Percentiles rank a stretch among this genome's conserved stretches.
Conservation (phyloP, 2,797 vertebrate genomes). For the Emydoidea blandingii region DNA sequence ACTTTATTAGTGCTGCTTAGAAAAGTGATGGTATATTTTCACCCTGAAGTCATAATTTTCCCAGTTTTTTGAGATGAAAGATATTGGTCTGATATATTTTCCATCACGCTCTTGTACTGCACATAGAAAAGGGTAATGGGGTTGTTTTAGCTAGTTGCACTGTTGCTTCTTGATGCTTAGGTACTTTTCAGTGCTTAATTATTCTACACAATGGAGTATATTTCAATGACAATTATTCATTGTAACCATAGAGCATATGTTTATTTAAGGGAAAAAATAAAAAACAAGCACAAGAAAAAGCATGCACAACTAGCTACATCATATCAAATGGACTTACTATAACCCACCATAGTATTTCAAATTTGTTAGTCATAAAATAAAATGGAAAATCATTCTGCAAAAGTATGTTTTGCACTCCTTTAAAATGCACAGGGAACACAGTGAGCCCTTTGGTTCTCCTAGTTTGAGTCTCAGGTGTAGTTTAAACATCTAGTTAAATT, state of each 20-base stretch:
- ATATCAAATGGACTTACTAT: neutral
- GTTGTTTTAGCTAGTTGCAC: neutral
- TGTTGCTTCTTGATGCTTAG: neutral
- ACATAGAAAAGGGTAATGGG: neutral
- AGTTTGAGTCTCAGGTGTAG: neutral
- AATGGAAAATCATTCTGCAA: neutral
- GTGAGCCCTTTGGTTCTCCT: neutral
- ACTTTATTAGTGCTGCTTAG: fast-evolving
- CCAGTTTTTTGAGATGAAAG: fast-evolving
- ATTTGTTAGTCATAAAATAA: neutral
- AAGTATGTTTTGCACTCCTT: neutral
- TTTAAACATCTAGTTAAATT: neutral
- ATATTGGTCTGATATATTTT: neutral
- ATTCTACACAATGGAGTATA: neutral
- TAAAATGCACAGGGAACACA: neutral
- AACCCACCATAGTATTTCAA: neutral
- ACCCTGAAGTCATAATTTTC: neutral
- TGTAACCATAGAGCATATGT: neutral
- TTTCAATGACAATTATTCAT: slow-evolving; percentile 42
- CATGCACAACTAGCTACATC: slow-evolving; percentile 41
- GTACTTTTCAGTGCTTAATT: neutral
- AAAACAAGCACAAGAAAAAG: slow-evolving; percentile 1
- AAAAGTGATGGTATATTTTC: neutral
- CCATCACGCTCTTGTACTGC: neutral
- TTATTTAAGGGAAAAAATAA: slow-evolving; percentile 23